Evolutionary conservation across 2,113 vertebrate species (phyloP).

Genomic region (Cavia aperea): DNA sequence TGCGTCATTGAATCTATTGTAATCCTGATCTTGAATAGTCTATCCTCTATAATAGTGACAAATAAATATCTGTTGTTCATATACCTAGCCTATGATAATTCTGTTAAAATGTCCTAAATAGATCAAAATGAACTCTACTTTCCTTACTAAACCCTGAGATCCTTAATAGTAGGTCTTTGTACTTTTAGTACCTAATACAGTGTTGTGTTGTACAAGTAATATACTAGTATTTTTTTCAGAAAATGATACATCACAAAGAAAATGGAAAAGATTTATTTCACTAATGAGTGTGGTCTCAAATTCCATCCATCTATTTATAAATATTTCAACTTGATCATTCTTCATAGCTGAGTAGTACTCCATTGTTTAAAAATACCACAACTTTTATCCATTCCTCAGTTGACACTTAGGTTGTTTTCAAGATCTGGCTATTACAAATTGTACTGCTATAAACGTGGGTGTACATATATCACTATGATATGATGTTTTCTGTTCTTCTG

Average conservation of each 20-base stretch:
- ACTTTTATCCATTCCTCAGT: too few species aligned
- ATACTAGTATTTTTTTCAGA: neutral
- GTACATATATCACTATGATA: too few species aligned
- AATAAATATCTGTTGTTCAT: neutral
- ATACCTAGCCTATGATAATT: neutral
- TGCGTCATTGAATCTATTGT: neutral
- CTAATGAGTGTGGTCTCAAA: too few species aligned
- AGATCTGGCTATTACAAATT: too few species aligned
- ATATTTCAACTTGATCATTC: too few species aligned
- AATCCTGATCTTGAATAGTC: neutral
- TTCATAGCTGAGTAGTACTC: too few species aligned
- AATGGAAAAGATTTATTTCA: neutral
- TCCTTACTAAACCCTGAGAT: neutral
- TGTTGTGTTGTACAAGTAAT: neutral
- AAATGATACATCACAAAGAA: neutral
- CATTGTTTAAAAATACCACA: too few species aligned
- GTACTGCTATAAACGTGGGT: too few species aligned
- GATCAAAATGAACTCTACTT: neutral
- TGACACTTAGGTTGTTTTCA: too few species aligned
- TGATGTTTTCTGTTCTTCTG: too few species aligned
- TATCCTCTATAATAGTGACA: neutral
- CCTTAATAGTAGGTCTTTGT: neutral
- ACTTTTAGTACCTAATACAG: neutral
- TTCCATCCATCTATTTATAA: too few species aligned
- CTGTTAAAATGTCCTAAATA: neutral